Evolutionary conservation across 1,140 invertebrate genomes (phyloP).

Genomic region (Brachionus rotundiformis): DNA sequence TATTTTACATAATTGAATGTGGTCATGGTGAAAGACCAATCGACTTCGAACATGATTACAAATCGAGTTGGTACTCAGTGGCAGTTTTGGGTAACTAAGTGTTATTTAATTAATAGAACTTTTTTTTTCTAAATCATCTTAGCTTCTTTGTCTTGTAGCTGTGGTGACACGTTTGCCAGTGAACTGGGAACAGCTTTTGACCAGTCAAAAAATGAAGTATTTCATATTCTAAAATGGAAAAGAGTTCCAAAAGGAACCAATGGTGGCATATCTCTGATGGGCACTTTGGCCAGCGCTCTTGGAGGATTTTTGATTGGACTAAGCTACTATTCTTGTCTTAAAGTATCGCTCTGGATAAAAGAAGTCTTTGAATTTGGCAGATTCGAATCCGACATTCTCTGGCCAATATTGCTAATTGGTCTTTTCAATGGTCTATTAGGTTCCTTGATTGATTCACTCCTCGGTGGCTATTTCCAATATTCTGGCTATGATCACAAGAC

Average conservation of each 20-base stretch:
- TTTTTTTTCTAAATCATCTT: background rate
- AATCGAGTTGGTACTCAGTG: slow-evolving; percentile 30
- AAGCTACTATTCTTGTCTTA: background rate
- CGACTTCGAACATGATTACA: slow-evolving; percentile 14
- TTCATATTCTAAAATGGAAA: slow-evolving; percentile 35
- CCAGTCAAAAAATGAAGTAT: slow-evolving; percentile 1
- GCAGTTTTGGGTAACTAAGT: slow-evolving; percentile 40
- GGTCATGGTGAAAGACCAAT: slow-evolving; percentile 27
- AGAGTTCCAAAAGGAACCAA: slow-evolving; percentile 27
- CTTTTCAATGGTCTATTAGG: slow-evolving; percentile 16
- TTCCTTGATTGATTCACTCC: slow-evolving; percentile 13
- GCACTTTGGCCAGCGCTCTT: background rate
- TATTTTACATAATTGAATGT: slow-evolving; percentile 38
- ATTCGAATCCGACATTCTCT: background rate
- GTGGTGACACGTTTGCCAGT: slow-evolving; percentile 30
- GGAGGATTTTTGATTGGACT: slow-evolving; percentile 24
- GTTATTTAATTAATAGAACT: too few relatives aligned
- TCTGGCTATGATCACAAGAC: background rate
- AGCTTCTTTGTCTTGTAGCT: background rate
- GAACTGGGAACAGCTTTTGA: slow-evolving; percentile 27
- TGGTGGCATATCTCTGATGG: slow-evolving; percentile 2
- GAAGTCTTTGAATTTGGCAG: background rate
- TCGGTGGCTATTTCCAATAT: slow-evolving; percentile 27
- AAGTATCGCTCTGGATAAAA: background rate
- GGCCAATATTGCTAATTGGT: background rate